Evolutionary conservation across 1,140 invertebrate genomes (phyloP).

Genomic region (Leptinotarsa lineolata): DNA sequence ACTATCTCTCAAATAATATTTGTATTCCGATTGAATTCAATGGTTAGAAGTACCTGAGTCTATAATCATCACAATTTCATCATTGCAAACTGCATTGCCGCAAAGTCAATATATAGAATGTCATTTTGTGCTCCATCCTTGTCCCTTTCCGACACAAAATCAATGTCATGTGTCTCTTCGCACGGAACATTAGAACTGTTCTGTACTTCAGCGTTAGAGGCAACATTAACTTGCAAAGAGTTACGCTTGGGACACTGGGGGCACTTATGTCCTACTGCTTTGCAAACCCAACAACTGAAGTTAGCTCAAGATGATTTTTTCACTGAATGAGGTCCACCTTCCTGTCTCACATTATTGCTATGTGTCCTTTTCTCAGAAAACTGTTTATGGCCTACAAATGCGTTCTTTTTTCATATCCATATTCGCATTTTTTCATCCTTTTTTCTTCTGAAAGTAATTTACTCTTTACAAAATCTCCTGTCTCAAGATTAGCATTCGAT

Average conservation of each 20-base stretch:
- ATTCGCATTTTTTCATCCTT: neutral
- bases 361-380: neutral
- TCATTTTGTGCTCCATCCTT: too few species aligned
- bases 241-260: too few species aligned
- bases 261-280: neutral
- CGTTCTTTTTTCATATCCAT: neutral
- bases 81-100: neutral
- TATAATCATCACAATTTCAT: neutral
- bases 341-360: neutral
- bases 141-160: neutral
- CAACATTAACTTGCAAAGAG: too few species aligned
- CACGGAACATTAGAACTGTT: too few species aligned
- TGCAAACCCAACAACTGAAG: neutral
- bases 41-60: neutral
- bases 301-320: neutral
- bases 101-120: too few species aligned
- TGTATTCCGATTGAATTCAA: neutral
- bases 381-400: neutral
- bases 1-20: neutral
- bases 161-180: neutral
- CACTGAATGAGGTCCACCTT: neutral
- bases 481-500: neutral
- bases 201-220: too few species aligned
- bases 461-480: neutral
- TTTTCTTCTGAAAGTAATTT: conserved; percentile 5